Evolutionary conservation across 1,140 invertebrate genomes (phyloP).

Genomic region (Drosophila lacertosa): DNA sequence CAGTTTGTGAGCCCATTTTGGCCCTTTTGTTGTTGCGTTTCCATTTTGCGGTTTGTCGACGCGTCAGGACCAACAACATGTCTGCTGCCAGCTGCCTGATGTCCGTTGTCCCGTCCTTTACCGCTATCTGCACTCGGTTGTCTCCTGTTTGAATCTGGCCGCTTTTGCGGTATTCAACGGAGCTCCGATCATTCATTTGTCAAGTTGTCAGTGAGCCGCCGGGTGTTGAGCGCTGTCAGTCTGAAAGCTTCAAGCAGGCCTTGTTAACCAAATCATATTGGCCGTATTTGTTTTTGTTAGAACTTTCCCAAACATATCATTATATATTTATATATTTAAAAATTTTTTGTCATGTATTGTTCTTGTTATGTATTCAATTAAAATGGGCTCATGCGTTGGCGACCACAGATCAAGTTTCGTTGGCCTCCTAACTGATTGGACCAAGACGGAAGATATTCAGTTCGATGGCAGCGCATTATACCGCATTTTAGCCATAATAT

Average conservation of each 20-base stretch:
- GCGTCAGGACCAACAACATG: conserved; percentile 60
- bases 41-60: conserved; percentile 72
- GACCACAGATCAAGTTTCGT: too few relatives aligned
- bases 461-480: neutral
- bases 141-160: neutral
- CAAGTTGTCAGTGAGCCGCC: conserved; percentile 64
- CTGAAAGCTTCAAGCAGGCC: conserved; percentile 1
- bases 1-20: conserved; percentile 47
- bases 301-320: too few relatives aligned
- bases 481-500: neutral
- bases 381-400: neutral
- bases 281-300: too few relatives aligned
- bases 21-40: conserved; percentile 27
- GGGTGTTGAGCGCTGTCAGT: neutral
- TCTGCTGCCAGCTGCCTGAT: conserved; percentile 13
- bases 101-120: conserved; percentile 16
- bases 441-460: neutral
- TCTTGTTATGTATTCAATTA: neutral
- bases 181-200: conserved; percentile 75
- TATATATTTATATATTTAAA: neutral
- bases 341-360: neutral
- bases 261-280: conserved; percentile 17
- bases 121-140: too few relatives aligned
- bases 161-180: conserved; percentile 56
- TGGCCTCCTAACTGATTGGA: neutral